A percentile compares a stretch with the other conserved stretches of the same genome.
These are phyloP conservation scores for Lysandra coridon DNA, from an alignment of 2,888 invertebrate species.

Conservation along the genomic window DNA sequence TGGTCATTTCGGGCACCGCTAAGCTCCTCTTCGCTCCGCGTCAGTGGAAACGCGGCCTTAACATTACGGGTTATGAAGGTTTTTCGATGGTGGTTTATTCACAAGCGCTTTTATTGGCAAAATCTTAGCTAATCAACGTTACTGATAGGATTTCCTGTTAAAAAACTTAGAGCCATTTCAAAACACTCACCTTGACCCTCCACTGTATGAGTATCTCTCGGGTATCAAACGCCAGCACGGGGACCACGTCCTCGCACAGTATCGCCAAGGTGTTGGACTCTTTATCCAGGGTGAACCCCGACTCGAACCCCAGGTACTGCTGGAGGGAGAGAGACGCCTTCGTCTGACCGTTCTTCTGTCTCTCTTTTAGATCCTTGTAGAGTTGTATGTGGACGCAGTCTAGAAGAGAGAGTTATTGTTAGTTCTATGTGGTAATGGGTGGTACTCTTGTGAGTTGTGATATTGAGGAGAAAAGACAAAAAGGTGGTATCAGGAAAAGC, in stretches of 20 bases:
- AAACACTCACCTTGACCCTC: slow-evolving; percentile 81
- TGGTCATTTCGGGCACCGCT: too few relatives aligned
- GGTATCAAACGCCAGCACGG: slow-evolving; percentile 92
- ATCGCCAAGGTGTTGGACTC: slow-evolving; percentile 94
- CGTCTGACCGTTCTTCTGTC: slow-evolving; percentile 92
- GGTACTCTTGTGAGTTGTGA: background rate
- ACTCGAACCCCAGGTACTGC: slow-evolving; percentile 92
- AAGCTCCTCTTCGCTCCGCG: too few relatives aligned
- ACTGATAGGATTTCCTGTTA: too few relatives aligned
- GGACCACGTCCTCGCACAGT: slow-evolving; percentile 92
- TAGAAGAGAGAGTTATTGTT: slow-evolving; percentile 62
- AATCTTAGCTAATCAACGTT: too few relatives aligned
- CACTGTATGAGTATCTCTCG: slow-evolving; percentile 93
- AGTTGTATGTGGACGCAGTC: slow-evolving; percentile 94
- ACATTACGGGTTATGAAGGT: too few relatives aligned
- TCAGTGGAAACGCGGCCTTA: too few relatives aligned
- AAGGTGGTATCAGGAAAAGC: too few relatives aligned
- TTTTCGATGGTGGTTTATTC: too few relatives aligned
- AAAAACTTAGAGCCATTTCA: background rate
- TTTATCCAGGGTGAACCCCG: slow-evolving; percentile 93
- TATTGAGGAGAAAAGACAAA: too few relatives aligned
- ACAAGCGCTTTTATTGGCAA: too few relatives aligned
- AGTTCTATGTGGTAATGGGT: background rate
- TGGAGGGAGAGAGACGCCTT: slow-evolving; percentile 93
- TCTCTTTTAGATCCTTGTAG: slow-evolving; percentile 93